Conservation (phyloP, 2,113 vertebrate genomes). For the Ia io region DNA sequence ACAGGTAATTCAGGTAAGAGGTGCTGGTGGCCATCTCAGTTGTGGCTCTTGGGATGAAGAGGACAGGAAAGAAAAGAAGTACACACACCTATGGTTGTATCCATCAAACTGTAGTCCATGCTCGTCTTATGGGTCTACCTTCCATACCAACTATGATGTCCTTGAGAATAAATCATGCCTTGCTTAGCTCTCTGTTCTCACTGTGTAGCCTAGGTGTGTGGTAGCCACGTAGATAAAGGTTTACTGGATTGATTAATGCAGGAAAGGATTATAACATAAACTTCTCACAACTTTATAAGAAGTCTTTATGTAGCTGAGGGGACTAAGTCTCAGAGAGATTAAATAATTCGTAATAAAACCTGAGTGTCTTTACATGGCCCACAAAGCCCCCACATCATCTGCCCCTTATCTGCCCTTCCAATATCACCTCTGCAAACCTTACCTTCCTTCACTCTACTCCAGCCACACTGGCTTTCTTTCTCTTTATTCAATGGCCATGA, state of each 20-base stretch:
- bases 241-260: background rate
- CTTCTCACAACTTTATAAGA: background rate
- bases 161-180: background rate
- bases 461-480: background rate
- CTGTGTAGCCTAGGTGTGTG: background rate
- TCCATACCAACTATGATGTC: background rate
- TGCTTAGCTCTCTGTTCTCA: background rate
- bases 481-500: background rate
- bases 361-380: background rate
- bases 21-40: background rate
- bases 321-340: background rate
- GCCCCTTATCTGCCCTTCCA: background rate
- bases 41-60: background rate
- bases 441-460: background rate
- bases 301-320: background rate
- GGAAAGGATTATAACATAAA: background rate
- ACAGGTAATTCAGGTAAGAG: background rate
- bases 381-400: background rate
- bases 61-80: background rate
- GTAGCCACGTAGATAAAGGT: background rate
- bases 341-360: background rate
- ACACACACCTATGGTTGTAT: background rate
- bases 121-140: background rate
- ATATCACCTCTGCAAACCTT: rapidly evolving
- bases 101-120: background rate